Base-by-base conservation (phyloP, 2,888 invertebrate species). In the Sacculina carcini region DNA sequence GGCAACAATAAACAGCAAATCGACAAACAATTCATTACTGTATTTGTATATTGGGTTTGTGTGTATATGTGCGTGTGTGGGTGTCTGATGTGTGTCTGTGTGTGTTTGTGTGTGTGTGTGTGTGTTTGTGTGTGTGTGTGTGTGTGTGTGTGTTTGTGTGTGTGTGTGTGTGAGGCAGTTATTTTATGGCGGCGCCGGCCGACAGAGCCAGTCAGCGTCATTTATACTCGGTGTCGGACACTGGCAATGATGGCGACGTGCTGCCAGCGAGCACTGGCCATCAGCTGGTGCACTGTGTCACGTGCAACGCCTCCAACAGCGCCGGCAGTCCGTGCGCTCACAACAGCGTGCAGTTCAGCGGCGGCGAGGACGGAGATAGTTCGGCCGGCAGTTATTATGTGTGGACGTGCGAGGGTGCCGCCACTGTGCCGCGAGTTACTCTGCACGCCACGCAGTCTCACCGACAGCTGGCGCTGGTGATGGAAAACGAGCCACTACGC, bases 391-490 rank as follows among this genome's bases (percentile, higher is more conserved):
- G 74, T 16, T 73, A 76, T 62, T 76, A 82, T 58, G 71, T 78
- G 10, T 68, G 89, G 55, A 77, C 74, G 54, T 89, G 92, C 59
- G 72, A 75, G 44, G 94, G 92, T 1, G 90, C 90, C 1, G 55
- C 54, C 40, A 55, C 38, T 19, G 47, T 57, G n/a, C 58, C 58
- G 7, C 56, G 56, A 21, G 53, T 53, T 34, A 57, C 55, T 14
- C 32, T 58, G n/a, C 58, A 57, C 39, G 48, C 51, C 5, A 48
- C 58, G 4, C 28, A 48, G 12, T 51, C 54, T 50, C 53, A 54
- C 46, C 34, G 47, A 9, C 39, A 56, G 28, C 49, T 58, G 16
- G 16, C 44, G 36, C 48, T 56, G 23, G 46, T 58, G 49, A 59
- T 57, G 51, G 56, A 57, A 26, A 61, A 61, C 52, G 52, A 54